Conservation (phyloP, 1,140 invertebrate genomes). For the Pachypeltis micranthus region DNA sequence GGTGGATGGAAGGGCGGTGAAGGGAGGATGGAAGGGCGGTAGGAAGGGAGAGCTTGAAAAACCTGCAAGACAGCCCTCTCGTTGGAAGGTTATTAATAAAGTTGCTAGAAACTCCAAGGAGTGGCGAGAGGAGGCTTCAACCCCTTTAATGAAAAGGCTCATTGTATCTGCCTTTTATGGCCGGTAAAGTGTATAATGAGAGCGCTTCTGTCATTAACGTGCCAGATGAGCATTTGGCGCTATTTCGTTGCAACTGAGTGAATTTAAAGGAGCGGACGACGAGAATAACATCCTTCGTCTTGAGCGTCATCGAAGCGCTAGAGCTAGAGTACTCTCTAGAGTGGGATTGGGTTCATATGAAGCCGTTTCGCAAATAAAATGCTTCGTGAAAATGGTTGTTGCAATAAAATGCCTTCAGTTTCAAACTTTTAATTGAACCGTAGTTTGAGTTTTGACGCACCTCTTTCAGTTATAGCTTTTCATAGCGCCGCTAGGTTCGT, state of each 20-base stretch:
- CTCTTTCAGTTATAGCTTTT: too few species aligned
- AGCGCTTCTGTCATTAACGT: background rate
- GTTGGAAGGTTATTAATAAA: constrained; percentile 11
- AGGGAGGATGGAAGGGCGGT: background rate
- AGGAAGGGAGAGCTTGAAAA: background rate
- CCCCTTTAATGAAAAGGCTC: background rate
- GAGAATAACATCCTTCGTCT: background rate
- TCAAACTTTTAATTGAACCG: too few species aligned
- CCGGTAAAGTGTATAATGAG: constrained; percentile 14
- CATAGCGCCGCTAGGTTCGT: too few species aligned
- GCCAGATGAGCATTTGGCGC: background rate
- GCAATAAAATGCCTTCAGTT: background rate
- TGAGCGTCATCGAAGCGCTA: too few species aligned
- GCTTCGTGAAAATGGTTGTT: background rate
- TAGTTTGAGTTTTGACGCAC: too few species aligned
- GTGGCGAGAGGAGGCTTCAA: background rate
- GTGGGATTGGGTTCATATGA: background rate
- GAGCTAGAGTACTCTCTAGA: background rate
- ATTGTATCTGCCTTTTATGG: constrained; percentile 14
- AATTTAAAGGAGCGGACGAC: background rate
- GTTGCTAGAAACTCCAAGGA: background rate
- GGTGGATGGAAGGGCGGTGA: background rate
- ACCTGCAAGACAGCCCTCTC: constrained; percentile 7
- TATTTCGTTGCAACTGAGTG: background rate
- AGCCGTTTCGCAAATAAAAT: background rate